Evolutionary conservation across 2,113 vertebrate genomes (phyloP).

Genomic region (Apteryx owenii): DNA sequence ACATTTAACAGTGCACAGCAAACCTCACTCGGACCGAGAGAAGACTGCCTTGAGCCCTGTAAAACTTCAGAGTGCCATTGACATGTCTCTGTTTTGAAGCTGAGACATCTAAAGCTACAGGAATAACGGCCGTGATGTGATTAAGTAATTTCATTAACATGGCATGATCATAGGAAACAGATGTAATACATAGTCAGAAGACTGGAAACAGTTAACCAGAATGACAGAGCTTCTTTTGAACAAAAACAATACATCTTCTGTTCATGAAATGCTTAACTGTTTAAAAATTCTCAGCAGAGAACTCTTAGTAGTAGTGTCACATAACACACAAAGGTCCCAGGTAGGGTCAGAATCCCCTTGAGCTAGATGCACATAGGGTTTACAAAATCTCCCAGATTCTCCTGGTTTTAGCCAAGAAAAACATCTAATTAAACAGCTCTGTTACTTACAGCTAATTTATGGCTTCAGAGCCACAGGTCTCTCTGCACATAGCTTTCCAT

Average conservation of each 20-base stretch:
- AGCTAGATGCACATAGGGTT: neutral
- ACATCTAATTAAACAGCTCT: neutral
- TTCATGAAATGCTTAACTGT: neutral
- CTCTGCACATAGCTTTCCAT: rapidly evolving
- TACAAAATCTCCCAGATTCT: neutral
- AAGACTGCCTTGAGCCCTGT: neutral
- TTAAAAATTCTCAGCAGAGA: neutral
- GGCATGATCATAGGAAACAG: neutral
- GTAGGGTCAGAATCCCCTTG: neutral
- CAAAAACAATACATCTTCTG: rapidly evolving
- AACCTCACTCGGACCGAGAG: neutral
- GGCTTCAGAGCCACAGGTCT: neutral
- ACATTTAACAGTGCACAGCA: neutral
- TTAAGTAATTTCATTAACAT: neutral
- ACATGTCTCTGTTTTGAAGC: neutral
- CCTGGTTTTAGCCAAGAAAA: neutral
- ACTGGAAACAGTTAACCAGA: neutral
- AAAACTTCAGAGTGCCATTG: neutral
- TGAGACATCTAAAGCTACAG: neutral
- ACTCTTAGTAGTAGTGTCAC: rapidly evolving
- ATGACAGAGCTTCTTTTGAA: neutral
- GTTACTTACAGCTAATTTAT: neutral
- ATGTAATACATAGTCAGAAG: neutral
- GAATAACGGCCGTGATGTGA: neutral
- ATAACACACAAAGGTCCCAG: neutral